Evolutionary conservation across 2,113 vertebrate species (phyloP), one percentile per base, ranked within the genome.

Genomic region (Brachirus orientalis): DNA sequence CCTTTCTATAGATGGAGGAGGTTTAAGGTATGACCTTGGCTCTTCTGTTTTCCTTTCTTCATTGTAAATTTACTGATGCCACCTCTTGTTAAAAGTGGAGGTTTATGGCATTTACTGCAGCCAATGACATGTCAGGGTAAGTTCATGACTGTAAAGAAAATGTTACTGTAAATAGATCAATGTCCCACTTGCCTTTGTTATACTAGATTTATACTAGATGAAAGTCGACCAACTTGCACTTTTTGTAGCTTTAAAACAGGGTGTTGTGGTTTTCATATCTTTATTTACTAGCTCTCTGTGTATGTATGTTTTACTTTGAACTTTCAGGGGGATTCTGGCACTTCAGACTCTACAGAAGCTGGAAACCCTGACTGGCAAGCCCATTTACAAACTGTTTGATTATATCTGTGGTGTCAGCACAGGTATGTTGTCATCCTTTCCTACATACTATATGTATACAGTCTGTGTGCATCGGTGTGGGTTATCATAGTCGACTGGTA

Each of bases 371-470:
- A 97, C 96, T 48, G 96, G 96, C 69, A 98, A 97, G 83, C 95
- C 94, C 0, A 89, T 98, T 87, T 93, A 98, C 91, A 94, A 97
- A 72, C 95, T 98, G 47, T 99, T 99, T 88, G 97, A 98, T 89
- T 98, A 97, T 82, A 97, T 99, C 69, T 99, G 97, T 91, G 97
- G 97, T 17, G 96, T 99, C 75, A 99, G 97, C 93, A 98, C 97
- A 96, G 97, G 97, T 99, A 94, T 77, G 69, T 38, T 19, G 18
- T 63, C 53, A 47, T 59, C 51, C 59, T 84, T 45, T 41, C 61
- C 85, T 65, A 56, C 19, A 77, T n/a, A n/a, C n/a, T n/a, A n/a
- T 82, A 16, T 72, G 10, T 40, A 8, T 12, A 40, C 38, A 10
- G 3, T 10, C 36, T 43, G 7, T 36, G 0, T 51, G 28, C 58